Conservation (phyloP, 2,888 invertebrate genomes). For the Metacarcinus magister region DNA sequence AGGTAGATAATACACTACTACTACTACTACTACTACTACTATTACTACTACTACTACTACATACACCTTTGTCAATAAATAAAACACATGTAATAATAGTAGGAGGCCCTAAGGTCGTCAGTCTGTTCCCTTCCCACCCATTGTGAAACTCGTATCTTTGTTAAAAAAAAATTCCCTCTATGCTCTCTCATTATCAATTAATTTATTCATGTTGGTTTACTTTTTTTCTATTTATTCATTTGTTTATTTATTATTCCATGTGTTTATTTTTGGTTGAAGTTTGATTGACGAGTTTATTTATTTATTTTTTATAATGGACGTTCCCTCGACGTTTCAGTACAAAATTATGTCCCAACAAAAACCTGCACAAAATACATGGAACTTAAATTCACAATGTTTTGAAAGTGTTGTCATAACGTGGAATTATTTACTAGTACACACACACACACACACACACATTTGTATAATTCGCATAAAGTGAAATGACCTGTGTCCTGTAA, state of each 20-base stretch:
- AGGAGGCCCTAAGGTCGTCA: background rate
- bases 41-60: background rate
- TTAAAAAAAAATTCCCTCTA: background rate
- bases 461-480: background rate
- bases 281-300: background rate
- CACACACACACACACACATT: background rate
- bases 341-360: no score
- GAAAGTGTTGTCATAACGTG: no score
- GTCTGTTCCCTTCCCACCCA: background rate
- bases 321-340: no score
- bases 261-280: no score
- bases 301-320: background rate
- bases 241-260: background rate
- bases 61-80: no score
- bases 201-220: background rate
- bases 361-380: no score
- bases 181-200: background rate
- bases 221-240: background rate
- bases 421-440: background rate
- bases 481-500: slow-evolving; percentile 27
- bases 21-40: background rate
- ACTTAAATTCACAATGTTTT: no score
- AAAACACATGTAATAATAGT: no score
- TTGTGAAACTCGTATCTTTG: background rate
- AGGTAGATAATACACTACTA: background rate